Evolutionary conservation across 2,797 vertebrate genomes (phyloP), one percentile per base, ranked within the genome.

Genomic region (Centroberyx gerrardi): DNA sequence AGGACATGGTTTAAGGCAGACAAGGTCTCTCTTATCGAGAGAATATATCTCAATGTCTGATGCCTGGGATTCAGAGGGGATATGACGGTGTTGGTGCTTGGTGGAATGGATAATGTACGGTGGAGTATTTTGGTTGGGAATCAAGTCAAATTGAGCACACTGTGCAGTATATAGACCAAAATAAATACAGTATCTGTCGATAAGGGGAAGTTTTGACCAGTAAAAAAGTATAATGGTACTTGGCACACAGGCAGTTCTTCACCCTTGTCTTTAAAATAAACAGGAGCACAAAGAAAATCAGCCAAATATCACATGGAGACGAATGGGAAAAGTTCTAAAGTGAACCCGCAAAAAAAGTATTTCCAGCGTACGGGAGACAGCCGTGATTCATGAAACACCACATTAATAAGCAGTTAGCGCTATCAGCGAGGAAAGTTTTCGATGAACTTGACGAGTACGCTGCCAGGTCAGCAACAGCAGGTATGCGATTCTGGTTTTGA

Each of bases 1-100:
- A 73, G 84, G 84, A 93, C 88, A 86, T 73, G 86, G 73, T 84
- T 92, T 85, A 83, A 90, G 76, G 78, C 77, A 86, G 84, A 90
- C 87, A 71, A 82, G 74, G 87, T 88, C 81, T 87, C 42, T 83
- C 46, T 83, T 92, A 93, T 92, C 89, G 22, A 76, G 68, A 78
- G 76, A 81, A 78, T 81, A 82, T 62, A 92, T 93, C 88, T 82
- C 33, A 27, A 59, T 69, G 85, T 90, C 86, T 90, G 87, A 92
- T 91, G 81, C 85, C 67, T 61, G 68, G 84, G 89, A 90, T 90
- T 85, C 80, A 67, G 62, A 72, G 36, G 69, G 83, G 82, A 89
- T 91, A 87, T 84, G 82, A 90, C 73, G 51, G 49, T 3, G 52
- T 77, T 83, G 53, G 73, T 68, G 81, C 53, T 72, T 56, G 65